Conservation (phyloP, 2,888 invertebrate genomes). For the Lepidochrysops patricia region DNA sequence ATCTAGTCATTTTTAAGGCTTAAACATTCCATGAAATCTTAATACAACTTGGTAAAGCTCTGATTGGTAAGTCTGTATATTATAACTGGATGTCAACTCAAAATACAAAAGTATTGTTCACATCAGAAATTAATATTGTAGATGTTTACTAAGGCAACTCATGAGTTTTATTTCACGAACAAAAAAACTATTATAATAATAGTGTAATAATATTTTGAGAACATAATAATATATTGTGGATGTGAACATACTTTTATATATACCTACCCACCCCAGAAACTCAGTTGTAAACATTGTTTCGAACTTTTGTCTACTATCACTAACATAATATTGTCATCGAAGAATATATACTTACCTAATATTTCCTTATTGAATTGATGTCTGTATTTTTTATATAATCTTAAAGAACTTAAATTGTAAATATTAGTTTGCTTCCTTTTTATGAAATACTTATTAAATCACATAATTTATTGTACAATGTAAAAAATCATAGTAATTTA, state of each 20-base stretch:
- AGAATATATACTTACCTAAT: slow-evolving; percentile 16
- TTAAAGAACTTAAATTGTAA: slow-evolving; percentile 45
- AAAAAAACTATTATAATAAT: not conserved
- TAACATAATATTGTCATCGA: slow-evolving; percentile 13
- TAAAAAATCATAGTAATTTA: slow-evolving; percentile 51
- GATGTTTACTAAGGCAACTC: not conserved
- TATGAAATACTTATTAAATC: slow-evolving; percentile 25
- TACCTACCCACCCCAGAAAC: not conserved
- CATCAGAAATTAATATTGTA: slow-evolving; percentile 5
- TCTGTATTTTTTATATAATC: slow-evolving; percentile 28
- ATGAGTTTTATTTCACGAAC: not conserved
- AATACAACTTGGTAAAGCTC: slow-evolving; percentile 51
- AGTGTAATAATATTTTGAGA: not conserved
- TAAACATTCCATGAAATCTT: slow-evolving; percentile 69
- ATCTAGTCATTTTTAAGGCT: slow-evolving; percentile 58
- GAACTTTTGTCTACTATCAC: slow-evolving; percentile 9
- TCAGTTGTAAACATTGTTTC: not conserved
- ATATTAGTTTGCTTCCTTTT: slow-evolving; percentile 64
- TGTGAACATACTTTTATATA: slow-evolving; percentile 1
- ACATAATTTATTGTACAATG: slow-evolving; percentile 57
- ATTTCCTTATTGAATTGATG: slow-evolving; percentile 20
- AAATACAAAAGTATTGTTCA: not conserved
- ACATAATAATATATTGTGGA: not conserved
- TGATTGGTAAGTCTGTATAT: slow-evolving; percentile 46
- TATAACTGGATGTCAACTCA: slow-evolving; percentile 22